Percentiles rank a stretch among this genome's conserved stretches.
Evolutionary conservation across 2,113 vertebrate species (phyloP).

Genomic region (Lota lota): DNA sequence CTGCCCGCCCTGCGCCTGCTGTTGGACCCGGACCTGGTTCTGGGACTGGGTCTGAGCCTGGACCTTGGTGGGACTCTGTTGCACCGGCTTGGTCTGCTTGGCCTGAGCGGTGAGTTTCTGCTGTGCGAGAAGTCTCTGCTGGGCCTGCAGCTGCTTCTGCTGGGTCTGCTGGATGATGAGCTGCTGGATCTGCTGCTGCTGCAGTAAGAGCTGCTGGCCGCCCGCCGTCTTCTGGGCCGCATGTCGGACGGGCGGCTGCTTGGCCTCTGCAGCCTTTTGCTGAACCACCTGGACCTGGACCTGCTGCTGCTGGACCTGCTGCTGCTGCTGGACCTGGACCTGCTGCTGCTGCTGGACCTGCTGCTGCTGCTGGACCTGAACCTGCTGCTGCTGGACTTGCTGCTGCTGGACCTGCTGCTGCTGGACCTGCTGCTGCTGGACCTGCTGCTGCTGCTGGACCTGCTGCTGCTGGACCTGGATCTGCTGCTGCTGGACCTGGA

Average conservation of each 20-base stretch:
- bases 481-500: conserved; percentile 22
- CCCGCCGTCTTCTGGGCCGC: no score
- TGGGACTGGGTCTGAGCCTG: conserved; percentile 27
- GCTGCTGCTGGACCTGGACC: conserved; percentile 23
- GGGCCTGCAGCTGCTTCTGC: conserved; percentile 57
- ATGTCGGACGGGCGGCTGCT: conserved; percentile 7
- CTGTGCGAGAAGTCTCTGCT: conserved; percentile 31
- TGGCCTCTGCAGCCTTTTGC: conserved; percentile 34
- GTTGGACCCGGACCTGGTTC: conserved; percentile 33
- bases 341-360: conserved; percentile 39
- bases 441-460: conserved; percentile 16
- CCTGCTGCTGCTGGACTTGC: conserved; percentile 38
- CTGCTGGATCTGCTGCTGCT: conserved; percentile 62
- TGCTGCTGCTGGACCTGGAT: no score
- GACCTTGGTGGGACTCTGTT: conserved; percentile 30
- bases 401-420: conserved; percentile 15
- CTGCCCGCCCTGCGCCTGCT: neutral
- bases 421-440: neutral
- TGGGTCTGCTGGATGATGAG: conserved; percentile 67
- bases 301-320: conserved; percentile 1
- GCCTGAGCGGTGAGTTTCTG: conserved; percentile 26
- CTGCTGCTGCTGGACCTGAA: conserved; percentile 47
- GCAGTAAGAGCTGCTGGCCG: conserved; percentile 18
- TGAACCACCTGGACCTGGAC: neutral
- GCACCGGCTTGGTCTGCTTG: conserved; percentile 6